phyloP scores from a whole-genome alignment of 2,113 vertebrate genomes.

The Epinephelus moara region DNA sequence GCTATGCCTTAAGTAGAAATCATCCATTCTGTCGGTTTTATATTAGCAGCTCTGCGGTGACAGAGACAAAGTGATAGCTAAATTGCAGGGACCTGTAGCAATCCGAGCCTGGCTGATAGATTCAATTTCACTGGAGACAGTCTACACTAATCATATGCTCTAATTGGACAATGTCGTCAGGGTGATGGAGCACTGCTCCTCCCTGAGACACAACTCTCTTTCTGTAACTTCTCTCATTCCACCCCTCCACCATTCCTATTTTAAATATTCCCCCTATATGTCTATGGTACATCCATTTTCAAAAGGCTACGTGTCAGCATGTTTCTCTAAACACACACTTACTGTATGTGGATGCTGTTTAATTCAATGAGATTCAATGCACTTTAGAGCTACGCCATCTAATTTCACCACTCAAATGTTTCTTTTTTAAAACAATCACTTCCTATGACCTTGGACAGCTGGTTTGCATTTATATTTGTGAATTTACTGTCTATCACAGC shows the following conservation, averaged over 20 bases:
- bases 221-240: slow-evolving; percentile 30
- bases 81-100: slow-evolving; percentile 71
- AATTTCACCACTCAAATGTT: slow-evolving; percentile 42
- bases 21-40: slow-evolving; percentile 69
- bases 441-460: slow-evolving; percentile 36
- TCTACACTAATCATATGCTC: slow-evolving; percentile 72
- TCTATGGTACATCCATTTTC: slow-evolving; percentile 30
- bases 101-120: slow-evolving; percentile 70
- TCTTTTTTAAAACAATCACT: slow-evolving; percentile 31
- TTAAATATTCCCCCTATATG: neutral
- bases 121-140: slow-evolving; percentile 72
- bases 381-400: slow-evolving; percentile 28
- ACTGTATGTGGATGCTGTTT: slow-evolving; percentile 19
- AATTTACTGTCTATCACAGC: slow-evolving; percentile 24
- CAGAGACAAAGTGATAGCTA: slow-evolving; percentile 73
- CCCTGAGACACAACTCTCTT: slow-evolving; percentile 32
- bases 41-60: slow-evolving; percentile 71
- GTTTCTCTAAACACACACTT: slow-evolving; percentile 33
- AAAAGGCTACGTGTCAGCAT: slow-evolving; percentile 50
- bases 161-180: slow-evolving; percentile 75
- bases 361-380: slow-evolving; percentile 52
- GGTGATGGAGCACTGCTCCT: slow-evolving; percentile 53
- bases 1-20: slow-evolving; percentile 75
- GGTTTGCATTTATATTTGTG: slow-evolving; percentile 42
- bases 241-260: slow-evolving; percentile 24